Evolutionary conservation across 2,888 invertebrate species (phyloP).

Genomic region (Zaprionus obscuricornis): DNA sequence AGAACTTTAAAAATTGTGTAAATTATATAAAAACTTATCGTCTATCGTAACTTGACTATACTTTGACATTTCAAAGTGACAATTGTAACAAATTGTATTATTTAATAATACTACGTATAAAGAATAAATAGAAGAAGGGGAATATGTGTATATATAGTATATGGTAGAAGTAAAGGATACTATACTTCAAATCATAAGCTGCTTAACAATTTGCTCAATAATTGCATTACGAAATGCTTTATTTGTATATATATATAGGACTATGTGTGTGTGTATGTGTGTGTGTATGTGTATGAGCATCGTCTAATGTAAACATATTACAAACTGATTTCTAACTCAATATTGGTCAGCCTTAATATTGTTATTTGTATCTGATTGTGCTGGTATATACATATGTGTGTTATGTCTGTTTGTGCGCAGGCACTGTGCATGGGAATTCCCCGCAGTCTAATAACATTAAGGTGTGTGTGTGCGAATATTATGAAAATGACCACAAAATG

Average conservation of each 20-base stretch:
- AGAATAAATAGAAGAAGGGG: too few relatives aligned
- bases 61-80: conserved; percentile 23
- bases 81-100: conserved; percentile 8
- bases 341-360: conserved; percentile 38
- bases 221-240: conserved; percentile 42
- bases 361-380: conserved; percentile 13
- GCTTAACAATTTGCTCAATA: conserved; percentile 55
- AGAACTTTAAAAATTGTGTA: conserved; percentile 43
- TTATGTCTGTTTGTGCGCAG: too few relatives aligned
- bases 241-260: conserved; percentile 23
- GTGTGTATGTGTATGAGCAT: not conserved
- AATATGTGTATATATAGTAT: too few relatives aligned
- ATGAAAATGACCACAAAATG: conserved; percentile 69
- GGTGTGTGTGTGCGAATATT: conserved; percentile 58
- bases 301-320: conserved; percentile 35
- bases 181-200: too few relatives aligned
- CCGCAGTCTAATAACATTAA: conserved; percentile 61
- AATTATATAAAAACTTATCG: conserved; percentile 27
- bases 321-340: conserved; percentile 60
- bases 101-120: conserved; percentile 26
- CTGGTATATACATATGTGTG: not conserved
- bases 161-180: not conserved
- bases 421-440: too few relatives aligned
- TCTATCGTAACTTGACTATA: conserved; percentile 6
- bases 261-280: too few relatives aligned